Evolutionary conservation across 53 echinoderm and acorn worm genomes (phyloP).

Genomic region (Stichopus horrens): DNA sequence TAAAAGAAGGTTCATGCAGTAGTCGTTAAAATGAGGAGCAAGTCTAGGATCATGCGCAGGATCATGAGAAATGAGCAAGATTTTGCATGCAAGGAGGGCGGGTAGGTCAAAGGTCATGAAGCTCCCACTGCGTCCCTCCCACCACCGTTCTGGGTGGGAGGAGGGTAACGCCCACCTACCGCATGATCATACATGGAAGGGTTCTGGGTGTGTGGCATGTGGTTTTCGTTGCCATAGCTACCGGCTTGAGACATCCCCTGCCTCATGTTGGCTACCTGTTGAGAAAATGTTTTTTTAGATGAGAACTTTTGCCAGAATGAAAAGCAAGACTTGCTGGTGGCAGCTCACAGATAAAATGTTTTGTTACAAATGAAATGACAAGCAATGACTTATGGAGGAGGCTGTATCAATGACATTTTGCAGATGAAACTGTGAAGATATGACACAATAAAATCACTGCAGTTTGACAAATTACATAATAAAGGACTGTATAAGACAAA

Average conservation of each 20-base stretch:
- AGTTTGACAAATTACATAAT: too few relatives aligned
- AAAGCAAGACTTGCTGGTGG: slow-evolving; percentile 4
- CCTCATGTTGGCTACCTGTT: slow-evolving; percentile 87
- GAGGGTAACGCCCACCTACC: slow-evolving; percentile 81
- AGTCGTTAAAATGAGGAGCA: background rate
- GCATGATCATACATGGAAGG: slow-evolving; percentile 89
- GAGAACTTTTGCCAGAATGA: slow-evolving; percentile 3
- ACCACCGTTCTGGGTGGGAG: slow-evolving; percentile 28
- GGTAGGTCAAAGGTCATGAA: slow-evolving; percentile 69
- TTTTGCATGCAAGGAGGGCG: slow-evolving; percentile 46
- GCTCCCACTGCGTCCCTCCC: slow-evolving; percentile 96
- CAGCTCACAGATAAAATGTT: slow-evolving; percentile 4
- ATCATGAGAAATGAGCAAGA: slow-evolving; percentile 40
- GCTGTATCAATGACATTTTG: background rate
- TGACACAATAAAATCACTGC: too few relatives aligned
- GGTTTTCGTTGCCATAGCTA: slow-evolving; percentile 83
- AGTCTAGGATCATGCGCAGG: slow-evolving; percentile 31
- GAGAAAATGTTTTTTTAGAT: slow-evolving; percentile 19
- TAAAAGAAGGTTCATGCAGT: slow-evolving; percentile 23
- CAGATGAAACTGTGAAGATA: background rate
- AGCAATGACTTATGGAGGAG: background rate
- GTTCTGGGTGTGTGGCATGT: slow-evolving; percentile 85
- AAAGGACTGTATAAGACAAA: too few relatives aligned
- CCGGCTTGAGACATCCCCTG: slow-evolving; percentile 98
- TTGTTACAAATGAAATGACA: background rate